Base-by-base conservation (phyloP, 2,113 vertebrate species). In the Synodontis membranacea region DNA sequence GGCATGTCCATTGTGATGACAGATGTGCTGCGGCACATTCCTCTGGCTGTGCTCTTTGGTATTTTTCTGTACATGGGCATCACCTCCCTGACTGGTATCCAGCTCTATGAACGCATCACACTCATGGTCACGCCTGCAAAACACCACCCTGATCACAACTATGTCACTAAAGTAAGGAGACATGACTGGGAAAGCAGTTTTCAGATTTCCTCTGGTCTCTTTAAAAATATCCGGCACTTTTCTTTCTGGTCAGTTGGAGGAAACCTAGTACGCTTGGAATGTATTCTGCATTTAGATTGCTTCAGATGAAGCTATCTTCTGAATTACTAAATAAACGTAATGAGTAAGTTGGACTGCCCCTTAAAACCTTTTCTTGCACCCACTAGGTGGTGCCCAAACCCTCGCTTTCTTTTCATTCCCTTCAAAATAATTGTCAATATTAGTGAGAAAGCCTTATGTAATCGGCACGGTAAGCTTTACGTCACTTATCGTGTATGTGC, bases 31-130 rank as follows among this genome's bases (percentile, higher is more conserved):
- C 95, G 97, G 64, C 96, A 95, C 93, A 99, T 99, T 93, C 98
- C 98, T 0, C 88, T 99, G 93, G 97, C 98, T 0, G 98, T 99
- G 84, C 97, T 99, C 80, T 99, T 99, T 0, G 98, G 98, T 31
- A 97, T 99, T 90, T 99, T 99, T 93, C 94, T 99, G 48, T 99
- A 99, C 93, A 99, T 99, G 98, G 98, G 98, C 10, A 95, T 99
- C 90, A 99, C 98, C 0, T 99, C 98, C 0, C 95, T 99, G 90
- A 98, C 97, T 0, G 98, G 98, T 79, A 99, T 99, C 93, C 97
- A 99, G 91, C 95, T 99, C 72, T 99, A 98, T 0, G 97, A 99
- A 88, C 96, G 98, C 56, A 96, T 99, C 87, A 94, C 98, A 3
- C 97, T 99, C 2, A 97, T 99, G 94, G 95, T 98, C 92, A 99